Evolutionary conservation across 1,140 invertebrate genomes (phyloP).

Genomic region (Spodoptera litura): DNA sequence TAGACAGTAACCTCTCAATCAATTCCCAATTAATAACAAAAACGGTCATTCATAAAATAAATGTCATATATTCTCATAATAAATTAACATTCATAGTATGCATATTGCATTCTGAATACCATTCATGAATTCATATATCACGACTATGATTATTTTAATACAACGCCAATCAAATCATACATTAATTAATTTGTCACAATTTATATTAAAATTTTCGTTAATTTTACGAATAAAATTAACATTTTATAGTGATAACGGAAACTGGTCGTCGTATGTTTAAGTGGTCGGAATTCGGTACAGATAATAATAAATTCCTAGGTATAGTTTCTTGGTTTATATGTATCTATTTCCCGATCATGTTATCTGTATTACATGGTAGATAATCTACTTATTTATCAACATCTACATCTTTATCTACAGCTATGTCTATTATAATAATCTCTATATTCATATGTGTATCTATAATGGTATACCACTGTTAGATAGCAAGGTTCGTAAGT

Average conservation of each 20-base stretch:
- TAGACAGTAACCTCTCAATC: background rate
- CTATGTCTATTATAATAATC: too few relatives aligned
- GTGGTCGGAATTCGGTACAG: conserved; percentile 4
- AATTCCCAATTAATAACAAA: background rate
- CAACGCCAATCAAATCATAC: conserved; percentile 15
- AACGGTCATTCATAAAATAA: background rate
- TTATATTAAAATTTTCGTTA: conserved; percentile 43
- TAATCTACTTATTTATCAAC: too few relatives aligned
- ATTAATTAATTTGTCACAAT: conserved; percentile 45
- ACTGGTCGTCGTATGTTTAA: conserved; percentile 20
- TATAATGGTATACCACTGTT: too few relatives aligned
- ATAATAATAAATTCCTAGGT: conserved; percentile 4
- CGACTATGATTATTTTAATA: conserved; percentile 27
- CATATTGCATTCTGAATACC: conserved; percentile 11
- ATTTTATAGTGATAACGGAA: conserved; percentile 18
- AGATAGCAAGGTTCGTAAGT: too few relatives aligned
- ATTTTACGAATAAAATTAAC: conserved; percentile 41
- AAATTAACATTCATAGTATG: conserved; percentile 24
- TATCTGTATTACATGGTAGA: too few relatives aligned
- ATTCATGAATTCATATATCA: conserved; percentile 11
- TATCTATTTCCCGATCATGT: too few relatives aligned
- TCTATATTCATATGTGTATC: too few relatives aligned
- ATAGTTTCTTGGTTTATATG: background rate
- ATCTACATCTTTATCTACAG: too few relatives aligned
- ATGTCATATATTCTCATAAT: background rate